phyloP scores from a whole-genome alignment of 2,797 vertebrate species.

The Manis pentadactyla region DNA sequence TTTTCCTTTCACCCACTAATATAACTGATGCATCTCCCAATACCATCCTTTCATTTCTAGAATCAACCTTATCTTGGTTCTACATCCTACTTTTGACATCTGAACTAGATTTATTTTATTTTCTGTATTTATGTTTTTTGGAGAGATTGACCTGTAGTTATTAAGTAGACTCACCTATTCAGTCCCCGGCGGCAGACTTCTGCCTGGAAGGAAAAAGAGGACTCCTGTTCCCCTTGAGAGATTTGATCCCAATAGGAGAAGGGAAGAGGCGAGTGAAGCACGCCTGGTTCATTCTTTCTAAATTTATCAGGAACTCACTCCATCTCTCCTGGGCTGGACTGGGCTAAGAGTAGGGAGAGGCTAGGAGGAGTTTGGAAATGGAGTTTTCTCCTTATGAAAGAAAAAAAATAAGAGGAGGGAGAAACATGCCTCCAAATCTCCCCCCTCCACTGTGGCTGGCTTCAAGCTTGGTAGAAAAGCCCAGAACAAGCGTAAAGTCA shows the following conservation, averaged over 20 bases:
- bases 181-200: not conserved
- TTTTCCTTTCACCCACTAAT: not conserved
- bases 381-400: not conserved
- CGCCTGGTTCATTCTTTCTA: not conserved
- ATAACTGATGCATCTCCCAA: not conserved
- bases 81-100: not conserved
- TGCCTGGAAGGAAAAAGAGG: not conserved
- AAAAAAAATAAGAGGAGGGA: not conserved
- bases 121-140: not conserved
- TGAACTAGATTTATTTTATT: not conserved
- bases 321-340: not conserved
- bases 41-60: not conserved
- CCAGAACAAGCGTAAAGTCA: not conserved
- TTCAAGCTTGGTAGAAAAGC: not conserved
- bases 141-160: not conserved
- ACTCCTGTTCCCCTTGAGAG: not conserved
- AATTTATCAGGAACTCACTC: not conserved
- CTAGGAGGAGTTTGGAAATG: too few species aligned
- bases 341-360: not conserved
- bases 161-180: not conserved
- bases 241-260: not conserved
- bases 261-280: not conserved
- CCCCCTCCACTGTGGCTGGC: not conserved
- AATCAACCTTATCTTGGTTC: not conserved
- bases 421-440: not conserved